Evolutionary conservation across 2,888 invertebrate genomes (phyloP), one percentile per base, ranked within the genome.

Genomic region (Lasioglossum lativentre): DNA sequence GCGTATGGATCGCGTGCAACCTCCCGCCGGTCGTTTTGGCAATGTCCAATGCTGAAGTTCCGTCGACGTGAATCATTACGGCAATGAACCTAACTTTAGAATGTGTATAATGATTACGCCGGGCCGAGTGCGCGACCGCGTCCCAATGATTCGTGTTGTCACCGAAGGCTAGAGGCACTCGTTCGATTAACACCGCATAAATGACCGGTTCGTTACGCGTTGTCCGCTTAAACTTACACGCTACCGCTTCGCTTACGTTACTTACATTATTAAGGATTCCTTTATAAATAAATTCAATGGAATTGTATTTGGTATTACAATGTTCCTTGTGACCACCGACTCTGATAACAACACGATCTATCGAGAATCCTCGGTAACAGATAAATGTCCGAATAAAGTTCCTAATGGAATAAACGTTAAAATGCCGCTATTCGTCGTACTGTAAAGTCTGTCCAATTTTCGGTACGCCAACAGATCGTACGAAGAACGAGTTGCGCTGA

Each of bases 31-130:
- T 74, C 73, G 34, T 56, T 83, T 73, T 63, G 47, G 47, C 40
- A 66, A 75, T 71, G 45, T 76, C 66, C 45, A 23, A 66, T 27
- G 59, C 16, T 23, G 16, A 76, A 56, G 56, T 73, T 68, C 30
- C 34, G 8, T n/a, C 12, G 23, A 30, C 30, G 30, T 56, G 40
- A 83, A 23, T 81, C 73, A 74, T 59, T 82, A 47, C 73, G 42
- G 56, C 73, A 42, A 73, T 27, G 73, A 70, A 74, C 45, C 56
- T 27, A 74, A 40, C 56, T 77, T 77, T 47, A 70, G 72, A 63
- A 47, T 56, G 52, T n/a, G n/a, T n/a, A n/a, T 71, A 80, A 72
- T n/a, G 45, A n/a, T 56, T n/a, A 30, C 47, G 23, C n/a, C n/a
- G n/a, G n/a, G n/a, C n/a, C n/a, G n/a, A n/a, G n/a, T n/a, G n/a